Evolutionary conservation across 64 coral and sea anemone species (phyloP).

Genomic region (Stichodactyla mertensii): DNA sequence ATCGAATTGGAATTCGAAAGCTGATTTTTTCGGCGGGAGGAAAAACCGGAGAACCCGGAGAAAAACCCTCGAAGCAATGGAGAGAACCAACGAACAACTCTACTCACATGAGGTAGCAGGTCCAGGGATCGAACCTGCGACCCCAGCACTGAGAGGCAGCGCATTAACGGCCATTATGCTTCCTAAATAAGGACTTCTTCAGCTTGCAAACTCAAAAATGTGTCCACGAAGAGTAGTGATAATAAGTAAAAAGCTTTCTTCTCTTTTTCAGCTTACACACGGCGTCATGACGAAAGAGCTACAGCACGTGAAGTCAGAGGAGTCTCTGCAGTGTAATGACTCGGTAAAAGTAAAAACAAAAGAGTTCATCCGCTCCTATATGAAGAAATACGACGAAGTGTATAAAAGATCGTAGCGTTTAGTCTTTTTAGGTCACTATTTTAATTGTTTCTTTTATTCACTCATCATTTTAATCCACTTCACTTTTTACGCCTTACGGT

Average conservation of each 20-base stretch:
- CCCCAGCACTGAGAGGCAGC: too few relatives aligned
- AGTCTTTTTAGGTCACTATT: background rate
- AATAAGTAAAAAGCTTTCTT: background rate
- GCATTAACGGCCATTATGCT: too few relatives aligned
- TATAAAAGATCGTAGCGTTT: slow-evolving; percentile 49
- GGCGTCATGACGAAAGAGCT: slow-evolving; percentile 91
- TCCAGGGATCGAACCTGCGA: too few relatives aligned
- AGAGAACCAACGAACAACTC: too few relatives aligned
- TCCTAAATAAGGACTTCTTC: too few relatives aligned
- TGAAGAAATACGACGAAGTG: slow-evolving; percentile 86
- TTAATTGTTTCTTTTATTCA: background rate
- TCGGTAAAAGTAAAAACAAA: slow-evolving; percentile 97
- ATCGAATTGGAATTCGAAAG: too few relatives aligned
- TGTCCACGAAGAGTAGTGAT: background rate
- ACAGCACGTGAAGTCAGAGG: slow-evolving; percentile 66
- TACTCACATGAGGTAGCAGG: too few relatives aligned
- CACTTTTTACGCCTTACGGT: background rate
- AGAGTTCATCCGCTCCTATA: slow-evolving; percentile 91
- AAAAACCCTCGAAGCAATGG: too few relatives aligned
- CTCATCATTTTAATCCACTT: background rate
- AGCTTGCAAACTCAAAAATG: background rate
- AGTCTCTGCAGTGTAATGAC: slow-evolving; percentile 77
- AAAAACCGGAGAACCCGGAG: too few relatives aligned
- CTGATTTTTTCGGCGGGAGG: too few relatives aligned
- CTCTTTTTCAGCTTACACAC: slow-evolving; percentile 72